Evolutionary conservation across 1,140 invertebrate species (phyloP).

Genomic region (Tetranychus urticae): DNA sequence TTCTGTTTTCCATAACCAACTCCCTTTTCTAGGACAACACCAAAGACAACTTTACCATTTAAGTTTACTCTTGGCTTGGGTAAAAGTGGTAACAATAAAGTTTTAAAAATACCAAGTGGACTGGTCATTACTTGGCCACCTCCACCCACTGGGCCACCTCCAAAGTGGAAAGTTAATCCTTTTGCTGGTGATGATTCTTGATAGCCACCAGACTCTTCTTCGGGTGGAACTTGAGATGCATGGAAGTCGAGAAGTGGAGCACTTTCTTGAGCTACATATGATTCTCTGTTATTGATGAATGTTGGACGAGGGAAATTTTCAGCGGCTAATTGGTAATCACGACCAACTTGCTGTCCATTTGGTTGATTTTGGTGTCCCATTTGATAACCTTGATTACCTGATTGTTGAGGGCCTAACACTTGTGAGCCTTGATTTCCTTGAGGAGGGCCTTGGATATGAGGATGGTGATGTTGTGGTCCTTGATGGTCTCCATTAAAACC

Average conservation of each 20-base stretch:
- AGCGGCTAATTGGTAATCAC: no score
- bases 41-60: slow-evolving; percentile 16
- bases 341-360: no score
- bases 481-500: background rate
- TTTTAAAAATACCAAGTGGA: slow-evolving; percentile 13
- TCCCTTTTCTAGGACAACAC: slow-evolving; percentile 15
- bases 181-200: background rate
- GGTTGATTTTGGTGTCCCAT: background rate
- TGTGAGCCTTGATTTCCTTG: background rate
- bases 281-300: background rate
- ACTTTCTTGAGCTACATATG: background rate
- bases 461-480: background rate
- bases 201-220: background rate
- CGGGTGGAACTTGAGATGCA: background rate
- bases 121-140: slow-evolving; percentile 10
- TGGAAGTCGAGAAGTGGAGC: background rate
- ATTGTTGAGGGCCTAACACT: background rate
- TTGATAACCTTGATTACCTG: background rate
- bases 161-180: slow-evolving; percentile 4
- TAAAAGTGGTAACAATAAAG: slow-evolving; percentile 14
- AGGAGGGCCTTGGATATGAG: background rate
- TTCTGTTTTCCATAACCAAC: slow-evolving; percentile 10
- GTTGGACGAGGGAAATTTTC: background rate
- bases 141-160: slow-evolving; percentile 9
- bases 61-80: slow-evolving; percentile 14